These are phyloP conservation scores for Ophonus ardosiacus DNA, from an alignment of 2,888 invertebrate genomes.

Conservation along the genomic window DNA sequence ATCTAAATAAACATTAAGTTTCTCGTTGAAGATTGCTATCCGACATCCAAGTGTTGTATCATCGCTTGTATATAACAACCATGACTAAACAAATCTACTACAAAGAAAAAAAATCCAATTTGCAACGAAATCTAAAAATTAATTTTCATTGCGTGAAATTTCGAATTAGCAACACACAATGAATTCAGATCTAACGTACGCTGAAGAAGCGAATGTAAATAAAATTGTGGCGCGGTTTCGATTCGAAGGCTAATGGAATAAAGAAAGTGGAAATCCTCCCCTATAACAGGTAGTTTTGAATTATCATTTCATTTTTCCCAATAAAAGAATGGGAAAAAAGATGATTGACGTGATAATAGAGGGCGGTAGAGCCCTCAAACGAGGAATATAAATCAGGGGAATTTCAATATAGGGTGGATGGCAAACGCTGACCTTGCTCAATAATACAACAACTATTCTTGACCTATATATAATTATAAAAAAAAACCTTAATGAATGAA, in stretches of 20 bases:
- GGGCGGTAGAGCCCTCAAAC: conserved; percentile 50
- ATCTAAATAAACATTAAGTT: conserved; percentile 20
- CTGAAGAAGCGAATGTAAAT: conserved; percentile 11
- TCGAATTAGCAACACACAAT: conserved; percentile 56
- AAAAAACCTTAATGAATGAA: too few species aligned
- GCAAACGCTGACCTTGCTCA: conserved; percentile 41
- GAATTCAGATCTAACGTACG: conserved; percentile 39
- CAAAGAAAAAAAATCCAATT: conserved; percentile 57
- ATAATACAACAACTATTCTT: conserved; percentile 29
- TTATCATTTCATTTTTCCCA: conserved; percentile 59
- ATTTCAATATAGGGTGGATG: conserved; percentile 47
- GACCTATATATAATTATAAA: conserved; percentile 48
- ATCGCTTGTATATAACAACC: conserved; percentile 50
- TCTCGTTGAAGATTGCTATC: conserved; percentile 25
- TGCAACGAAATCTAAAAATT: conserved; percentile 61
- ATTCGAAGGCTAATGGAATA: conserved; percentile 9
- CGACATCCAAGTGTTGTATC: conserved; percentile 16
- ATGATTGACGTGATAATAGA: conserved; percentile 61
- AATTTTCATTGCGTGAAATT: conserved; percentile 57
- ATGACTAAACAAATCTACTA: conserved; percentile 56
- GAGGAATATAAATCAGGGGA: conserved; percentile 39
- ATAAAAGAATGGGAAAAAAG: conserved; percentile 51
- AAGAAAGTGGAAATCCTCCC: conserved; percentile 44
- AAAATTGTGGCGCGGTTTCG: not conserved
- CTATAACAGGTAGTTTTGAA: conserved; percentile 60